Percentiles rank a stretch among this genome's conserved stretches.
These are phyloP conservation scores for Harpagifer antarcticus DNA, from an alignment of 2,797 vertebrate genomes.

Conservation along the genomic window DNA sequence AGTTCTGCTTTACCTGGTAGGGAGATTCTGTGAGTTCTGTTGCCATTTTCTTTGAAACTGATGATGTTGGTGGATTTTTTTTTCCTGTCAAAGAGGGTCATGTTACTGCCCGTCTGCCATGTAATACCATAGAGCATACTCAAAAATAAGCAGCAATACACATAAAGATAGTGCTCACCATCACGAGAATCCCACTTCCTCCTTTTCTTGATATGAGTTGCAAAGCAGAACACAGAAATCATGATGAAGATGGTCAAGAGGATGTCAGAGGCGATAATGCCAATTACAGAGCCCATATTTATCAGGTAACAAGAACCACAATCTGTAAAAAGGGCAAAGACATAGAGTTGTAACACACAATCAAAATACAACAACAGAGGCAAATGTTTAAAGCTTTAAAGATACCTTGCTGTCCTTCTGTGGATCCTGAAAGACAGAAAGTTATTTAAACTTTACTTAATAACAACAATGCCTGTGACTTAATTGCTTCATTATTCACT, in stretches of 20 bases:
- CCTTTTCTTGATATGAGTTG: constrained; percentile 60
- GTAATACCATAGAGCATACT: not conserved
- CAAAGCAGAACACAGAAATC: constrained; percentile 80
- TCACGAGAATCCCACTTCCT: constrained; percentile 59
- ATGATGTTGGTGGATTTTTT: constrained; percentile 62
- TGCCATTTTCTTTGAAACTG: constrained; percentile 68
- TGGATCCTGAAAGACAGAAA: constrained; percentile 70
- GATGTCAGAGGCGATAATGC: constrained; percentile 82
- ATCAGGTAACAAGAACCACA: constrained; percentile 79
- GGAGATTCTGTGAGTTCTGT: constrained; percentile 82
- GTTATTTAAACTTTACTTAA: not conserved
- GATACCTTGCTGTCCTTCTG: constrained; percentile 76
- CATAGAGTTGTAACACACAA: constrained; percentile 12
- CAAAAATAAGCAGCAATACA: not conserved
- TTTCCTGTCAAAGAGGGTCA: constrained; percentile 57
- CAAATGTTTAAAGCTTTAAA: not conserved
- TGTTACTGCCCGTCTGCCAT: not conserved
- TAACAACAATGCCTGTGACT: not conserved
- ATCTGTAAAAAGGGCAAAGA: constrained; percentile 61
- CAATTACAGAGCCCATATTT: constrained; percentile 74
- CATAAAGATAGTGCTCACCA: constrained; percentile 44
- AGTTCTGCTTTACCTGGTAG: constrained; percentile 81
- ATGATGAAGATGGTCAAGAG: constrained; percentile 83
- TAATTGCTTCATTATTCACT: not conserved
- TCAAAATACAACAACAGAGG: not conserved